Percentiles rank a stretch among this genome's conserved stretches.
phyloP scores from a whole-genome alignment of 1,140 invertebrate genomes.

The Plectus sambesii region DNA sequence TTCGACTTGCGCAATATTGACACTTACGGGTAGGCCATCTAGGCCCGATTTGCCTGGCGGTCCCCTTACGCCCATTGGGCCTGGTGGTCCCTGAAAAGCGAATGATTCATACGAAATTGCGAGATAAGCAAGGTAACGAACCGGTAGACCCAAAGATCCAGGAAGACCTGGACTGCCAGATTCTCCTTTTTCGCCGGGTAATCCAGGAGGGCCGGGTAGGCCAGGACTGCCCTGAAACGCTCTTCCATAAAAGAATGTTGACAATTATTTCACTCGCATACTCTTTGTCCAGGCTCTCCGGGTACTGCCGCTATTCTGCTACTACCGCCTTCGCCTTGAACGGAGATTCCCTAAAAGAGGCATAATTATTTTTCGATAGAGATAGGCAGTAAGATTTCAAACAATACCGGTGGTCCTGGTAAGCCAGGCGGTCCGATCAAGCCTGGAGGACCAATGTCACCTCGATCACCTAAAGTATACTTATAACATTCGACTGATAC shows the following conservation, averaged over 20 bases:
- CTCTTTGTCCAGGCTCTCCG: slow-evolving; percentile 16
- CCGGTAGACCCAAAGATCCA: slow-evolving; percentile 27
- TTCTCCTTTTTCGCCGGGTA: slow-evolving; percentile 18
- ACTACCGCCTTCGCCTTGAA: slow-evolving; percentile 4
- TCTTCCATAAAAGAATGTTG: slow-evolving; percentile 2
- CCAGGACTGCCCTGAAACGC: slow-evolving; percentile 4
- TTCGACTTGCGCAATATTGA: slow-evolving; percentile 85
- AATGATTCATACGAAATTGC: not conserved
- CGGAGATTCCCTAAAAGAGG: too few relatives aligned
- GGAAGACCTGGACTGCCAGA: slow-evolving; percentile 19
- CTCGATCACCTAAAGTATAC: slow-evolving; percentile 19
- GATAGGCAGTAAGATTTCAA: too few relatives aligned
- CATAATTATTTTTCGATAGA: too few relatives aligned
- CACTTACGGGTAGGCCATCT: slow-evolving; percentile 71
- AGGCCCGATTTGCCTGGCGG: slow-evolving; percentile 57
- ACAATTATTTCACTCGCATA: not conserved
- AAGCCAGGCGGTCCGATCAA: slow-evolving; percentile 28
- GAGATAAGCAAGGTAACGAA: too few relatives aligned
- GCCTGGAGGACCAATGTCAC: slow-evolving; percentile 37
- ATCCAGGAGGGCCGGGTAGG: slow-evolving; percentile 26
- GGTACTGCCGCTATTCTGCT: slow-evolving; percentile 10
- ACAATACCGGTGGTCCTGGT: slow-evolving; percentile 26
- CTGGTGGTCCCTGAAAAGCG: slow-evolving; percentile 18
- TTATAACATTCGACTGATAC: too few relatives aligned
- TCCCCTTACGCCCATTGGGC: slow-evolving; percentile 37